Conservation (phyloP, 2,797 vertebrate genomes). For the Numenius phaeopus region DNA sequence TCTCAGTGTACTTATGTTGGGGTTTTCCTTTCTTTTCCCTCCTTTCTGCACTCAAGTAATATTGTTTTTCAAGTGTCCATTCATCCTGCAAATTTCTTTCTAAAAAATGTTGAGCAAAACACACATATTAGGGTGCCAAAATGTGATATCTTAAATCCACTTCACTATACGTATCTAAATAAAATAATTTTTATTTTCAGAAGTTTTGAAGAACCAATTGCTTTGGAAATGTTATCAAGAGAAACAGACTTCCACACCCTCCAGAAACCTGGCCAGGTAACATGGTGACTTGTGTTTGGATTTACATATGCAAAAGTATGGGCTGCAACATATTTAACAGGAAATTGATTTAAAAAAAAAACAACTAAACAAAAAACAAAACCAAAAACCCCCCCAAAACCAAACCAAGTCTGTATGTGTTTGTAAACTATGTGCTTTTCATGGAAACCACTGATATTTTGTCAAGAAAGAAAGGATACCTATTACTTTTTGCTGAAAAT, state of each 20-base stretch:
- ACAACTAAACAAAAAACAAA: background rate
- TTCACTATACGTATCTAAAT: background rate
- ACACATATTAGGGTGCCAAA: rapidly evolving
- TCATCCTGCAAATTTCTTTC: background rate
- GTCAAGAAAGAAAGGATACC: background rate
- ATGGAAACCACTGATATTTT: background rate
- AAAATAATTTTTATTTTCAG: background rate
- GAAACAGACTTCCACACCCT: background rate
- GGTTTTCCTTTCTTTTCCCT: background rate
- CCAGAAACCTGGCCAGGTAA: background rate
- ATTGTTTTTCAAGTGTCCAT: background rate
- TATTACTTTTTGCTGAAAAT: background rate
- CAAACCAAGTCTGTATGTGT: background rate
- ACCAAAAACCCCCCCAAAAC: background rate
- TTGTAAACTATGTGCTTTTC: background rate
- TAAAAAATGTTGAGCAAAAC: background rate
- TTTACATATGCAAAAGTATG: background rate
- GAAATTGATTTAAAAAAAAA: background rate
- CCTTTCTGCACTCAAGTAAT: background rate
- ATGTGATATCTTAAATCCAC: background rate
- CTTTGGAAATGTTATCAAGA: background rate
- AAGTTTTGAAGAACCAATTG: background rate
- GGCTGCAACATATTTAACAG: background rate
- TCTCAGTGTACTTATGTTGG: background rate
- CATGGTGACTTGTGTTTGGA: background rate